These are phyloP conservation scores for Patella depressa DNA, from an alignment of 2,888 invertebrate species.

Conservation along the genomic window DNA sequence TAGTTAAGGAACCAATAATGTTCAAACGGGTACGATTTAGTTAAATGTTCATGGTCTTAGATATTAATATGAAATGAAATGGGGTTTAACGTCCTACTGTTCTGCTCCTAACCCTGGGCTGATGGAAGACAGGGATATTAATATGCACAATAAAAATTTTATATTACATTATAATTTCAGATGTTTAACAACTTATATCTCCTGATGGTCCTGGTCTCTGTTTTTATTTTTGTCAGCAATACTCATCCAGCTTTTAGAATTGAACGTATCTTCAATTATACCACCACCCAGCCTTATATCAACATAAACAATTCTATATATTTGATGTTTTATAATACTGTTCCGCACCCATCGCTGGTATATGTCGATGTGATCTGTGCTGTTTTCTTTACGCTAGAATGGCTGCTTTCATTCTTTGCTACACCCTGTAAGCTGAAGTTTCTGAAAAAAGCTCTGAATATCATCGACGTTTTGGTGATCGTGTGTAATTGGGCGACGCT, in stretches of 20 bases:
- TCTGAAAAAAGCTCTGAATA: background rate
- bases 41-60: no score
- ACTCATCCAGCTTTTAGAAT: constrained; percentile 37
- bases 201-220: constrained; percentile 36
- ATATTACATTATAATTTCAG: constrained; percentile 32
- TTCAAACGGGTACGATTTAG: no score
- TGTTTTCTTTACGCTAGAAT: constrained; percentile 16
- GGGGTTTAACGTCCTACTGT: no score
- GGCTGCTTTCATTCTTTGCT: constrained; percentile 5
- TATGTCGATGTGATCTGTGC: constrained; percentile 18
- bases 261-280: background rate
- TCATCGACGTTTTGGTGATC: background rate
- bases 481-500: background rate
- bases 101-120: no score
- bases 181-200: constrained; percentile 38
- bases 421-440: constrained; percentile 3
- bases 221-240: constrained; percentile 39
- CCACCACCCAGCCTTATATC: background rate
- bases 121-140: no score
- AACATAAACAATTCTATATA: background rate
- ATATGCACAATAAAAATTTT: background rate
- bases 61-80: no score
- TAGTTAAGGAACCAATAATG: no score
- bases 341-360: background rate
- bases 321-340: constrained; percentile 12